Percentiles rank a stretch among this genome's conserved stretches.
These are phyloP conservation scores for Propithecus coquereli DNA, from an alignment of 2,113 vertebrate species.

Conservation along the genomic window DNA sequence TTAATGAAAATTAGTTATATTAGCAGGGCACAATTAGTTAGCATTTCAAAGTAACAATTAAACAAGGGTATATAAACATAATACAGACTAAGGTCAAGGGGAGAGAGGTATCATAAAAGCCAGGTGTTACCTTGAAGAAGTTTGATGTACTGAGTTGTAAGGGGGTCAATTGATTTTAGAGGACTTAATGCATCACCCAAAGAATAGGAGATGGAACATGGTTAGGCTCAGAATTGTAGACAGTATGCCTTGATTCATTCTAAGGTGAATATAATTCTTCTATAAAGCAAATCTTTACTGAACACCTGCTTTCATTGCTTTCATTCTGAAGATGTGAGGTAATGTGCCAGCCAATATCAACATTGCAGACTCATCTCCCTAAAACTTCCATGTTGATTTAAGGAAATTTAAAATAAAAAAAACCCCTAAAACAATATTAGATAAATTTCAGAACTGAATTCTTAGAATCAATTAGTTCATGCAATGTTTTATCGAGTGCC, in stretches of 20 bases:
- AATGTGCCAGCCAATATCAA: neutral
- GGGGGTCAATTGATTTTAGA: neutral
- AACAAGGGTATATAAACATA: conserved; percentile 9
- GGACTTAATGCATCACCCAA: neutral
- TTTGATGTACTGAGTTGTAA: neutral
- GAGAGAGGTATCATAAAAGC: neutral
- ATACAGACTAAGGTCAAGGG: neutral
- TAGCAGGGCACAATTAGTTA: neutral
- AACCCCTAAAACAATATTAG: neutral
- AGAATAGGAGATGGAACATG: neutral
- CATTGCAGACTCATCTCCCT: neutral
- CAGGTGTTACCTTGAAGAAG: neutral
- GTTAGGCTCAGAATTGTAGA: neutral
- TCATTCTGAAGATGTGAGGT: neutral
- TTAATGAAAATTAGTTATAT: conserved; percentile 39
- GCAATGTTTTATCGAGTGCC: neutral
- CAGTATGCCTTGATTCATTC: neutral
- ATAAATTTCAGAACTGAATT: neutral
- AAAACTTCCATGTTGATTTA: neutral
- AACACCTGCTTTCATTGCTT: neutral
- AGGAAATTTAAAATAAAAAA: neutral
- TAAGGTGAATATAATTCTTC: neutral
- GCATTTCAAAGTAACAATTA: conserved; percentile 33
- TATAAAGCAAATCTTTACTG: neutral
- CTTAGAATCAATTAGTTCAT: neutral